These are phyloP conservation scores for Onthophagus sagittarius DNA, from an alignment of 2,888 invertebrate species.

Conservation along the genomic window DNA sequence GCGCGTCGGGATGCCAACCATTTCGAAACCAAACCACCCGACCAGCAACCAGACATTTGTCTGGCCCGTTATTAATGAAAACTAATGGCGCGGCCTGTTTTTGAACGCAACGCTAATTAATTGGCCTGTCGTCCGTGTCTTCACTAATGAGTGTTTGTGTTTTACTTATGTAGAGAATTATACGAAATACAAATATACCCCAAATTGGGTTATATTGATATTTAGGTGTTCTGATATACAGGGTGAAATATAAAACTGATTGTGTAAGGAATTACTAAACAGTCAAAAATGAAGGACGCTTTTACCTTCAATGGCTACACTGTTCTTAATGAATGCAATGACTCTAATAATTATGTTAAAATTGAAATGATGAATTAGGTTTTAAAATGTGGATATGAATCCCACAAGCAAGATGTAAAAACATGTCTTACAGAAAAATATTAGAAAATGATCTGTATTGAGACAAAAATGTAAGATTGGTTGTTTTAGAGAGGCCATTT, in stretches of 20 bases:
- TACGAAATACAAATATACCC: neutral
- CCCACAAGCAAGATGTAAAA: too few species aligned
- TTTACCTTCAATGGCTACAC: too few species aligned
- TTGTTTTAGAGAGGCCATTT: too few species aligned
- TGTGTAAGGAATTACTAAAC: neutral
- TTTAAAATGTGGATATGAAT: too few species aligned
- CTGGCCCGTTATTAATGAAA: conserved; percentile 8
- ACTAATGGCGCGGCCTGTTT: conserved; percentile 1
- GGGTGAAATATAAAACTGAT: neutral
- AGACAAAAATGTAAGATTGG: too few species aligned
- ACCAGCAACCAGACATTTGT: neutral
- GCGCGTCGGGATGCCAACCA: neutral
- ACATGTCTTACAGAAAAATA: too few species aligned
- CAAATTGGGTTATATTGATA: neutral
- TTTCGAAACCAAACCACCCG: too few species aligned
- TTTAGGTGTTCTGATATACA: neutral
- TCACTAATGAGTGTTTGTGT: neutral
- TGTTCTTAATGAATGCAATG: too few species aligned
- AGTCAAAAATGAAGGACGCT: too few species aligned
- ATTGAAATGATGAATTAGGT: too few species aligned
- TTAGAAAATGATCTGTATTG: too few species aligned
- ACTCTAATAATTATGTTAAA: too few species aligned
- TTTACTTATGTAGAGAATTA: neutral
- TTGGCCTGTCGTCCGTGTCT: neutral
- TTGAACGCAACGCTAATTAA: neutral